A percentile compares a stretch with the other conserved stretches of the same genome.
These are phyloP conservation scores for Triplophysa yarkandensis DNA, from an alignment of 2,797 vertebrate genomes.

Conservation along the genomic window DNA sequence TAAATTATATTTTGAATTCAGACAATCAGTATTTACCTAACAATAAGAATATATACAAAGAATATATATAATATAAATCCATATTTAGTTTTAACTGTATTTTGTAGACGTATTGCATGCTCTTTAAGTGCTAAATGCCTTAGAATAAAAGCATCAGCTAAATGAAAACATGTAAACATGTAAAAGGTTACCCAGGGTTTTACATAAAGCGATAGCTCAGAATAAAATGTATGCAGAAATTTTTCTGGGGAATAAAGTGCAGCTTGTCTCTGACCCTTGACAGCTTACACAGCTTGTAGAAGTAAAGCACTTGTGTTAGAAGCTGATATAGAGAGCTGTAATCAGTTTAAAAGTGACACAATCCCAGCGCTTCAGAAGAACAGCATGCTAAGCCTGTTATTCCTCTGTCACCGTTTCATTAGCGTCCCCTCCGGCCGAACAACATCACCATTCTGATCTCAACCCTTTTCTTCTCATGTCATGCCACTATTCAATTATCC, in stretches of 20 bases:
- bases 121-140: too few relatives aligned
- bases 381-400: constrained; percentile 47
- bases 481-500: constrained; percentile 75
- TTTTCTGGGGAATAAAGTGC: neutral
- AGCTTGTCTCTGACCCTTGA: constrained; percentile 8
- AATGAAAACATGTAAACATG: too few relatives aligned
- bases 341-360: constrained; percentile 42
- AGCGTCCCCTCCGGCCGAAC: constrained; percentile 54
- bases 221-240: neutral
- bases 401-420: constrained; percentile 62
- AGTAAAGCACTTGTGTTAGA: neutral
- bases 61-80: too few relatives aligned
- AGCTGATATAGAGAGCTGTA: constrained; percentile 21
- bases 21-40: too few relatives aligned
- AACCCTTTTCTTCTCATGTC: constrained; percentile 77
- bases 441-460: constrained; percentile 67
- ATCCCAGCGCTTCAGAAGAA: constrained; percentile 35
- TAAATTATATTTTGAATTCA: too few relatives aligned
- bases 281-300: neutral
- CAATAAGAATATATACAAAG: too few relatives aligned
- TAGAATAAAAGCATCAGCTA: too few relatives aligned
- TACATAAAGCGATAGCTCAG: too few relatives aligned
- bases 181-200: too few relatives aligned
- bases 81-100: too few relatives aligned
- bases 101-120: too few relatives aligned